Evolutionary conservation across 2,113 vertebrate genomes (phyloP).

Genomic region (Misgurnus mizolepis): DNA sequence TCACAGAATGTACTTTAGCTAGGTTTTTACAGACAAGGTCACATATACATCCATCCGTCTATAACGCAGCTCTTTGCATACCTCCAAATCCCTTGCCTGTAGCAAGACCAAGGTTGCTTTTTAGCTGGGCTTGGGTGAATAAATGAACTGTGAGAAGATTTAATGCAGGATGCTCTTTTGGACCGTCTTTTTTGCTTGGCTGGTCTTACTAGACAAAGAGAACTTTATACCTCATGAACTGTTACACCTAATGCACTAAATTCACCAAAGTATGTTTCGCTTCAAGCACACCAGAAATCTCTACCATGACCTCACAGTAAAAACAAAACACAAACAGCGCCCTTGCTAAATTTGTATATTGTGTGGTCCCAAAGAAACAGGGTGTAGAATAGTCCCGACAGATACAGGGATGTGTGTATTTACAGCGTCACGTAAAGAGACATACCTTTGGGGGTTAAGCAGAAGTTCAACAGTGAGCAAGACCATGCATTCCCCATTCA

Average conservation of each 20-base stretch:
- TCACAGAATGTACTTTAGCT: too few species aligned
- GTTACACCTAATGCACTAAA: background rate
- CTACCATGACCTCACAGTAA: background rate
- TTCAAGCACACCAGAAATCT: background rate
- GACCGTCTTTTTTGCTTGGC: conserved; percentile 47
- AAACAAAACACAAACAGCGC: background rate
- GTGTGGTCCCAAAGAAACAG: conserved; percentile 29
- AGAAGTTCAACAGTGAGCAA: conserved; percentile 51
- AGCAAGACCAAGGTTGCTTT: background rate
- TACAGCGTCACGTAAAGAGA: conserved; percentile 48
- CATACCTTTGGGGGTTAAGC: conserved; percentile 41
- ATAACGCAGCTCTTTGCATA: conserved; percentile 1
- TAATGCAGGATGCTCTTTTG: conserved; percentile 46
- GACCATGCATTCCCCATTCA: conserved; percentile 51
- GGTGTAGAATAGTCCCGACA: conserved; percentile 16
- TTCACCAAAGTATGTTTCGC: background rate
- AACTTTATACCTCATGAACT: conserved; percentile 55
- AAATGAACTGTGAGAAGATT: conserved; percentile 75
- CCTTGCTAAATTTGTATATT: background rate
- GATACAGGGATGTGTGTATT: conserved; percentile 38
- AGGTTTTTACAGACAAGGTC: too few species aligned
- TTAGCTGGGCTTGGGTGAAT: conserved; percentile 52
- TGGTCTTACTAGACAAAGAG: conserved; percentile 62
- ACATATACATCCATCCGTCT: conserved; percentile 6
- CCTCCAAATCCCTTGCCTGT: conserved; percentile 22